phyloP scores from a whole-genome alignment of 2,888 invertebrate genomes.

The Athetis lepigone region DNA sequence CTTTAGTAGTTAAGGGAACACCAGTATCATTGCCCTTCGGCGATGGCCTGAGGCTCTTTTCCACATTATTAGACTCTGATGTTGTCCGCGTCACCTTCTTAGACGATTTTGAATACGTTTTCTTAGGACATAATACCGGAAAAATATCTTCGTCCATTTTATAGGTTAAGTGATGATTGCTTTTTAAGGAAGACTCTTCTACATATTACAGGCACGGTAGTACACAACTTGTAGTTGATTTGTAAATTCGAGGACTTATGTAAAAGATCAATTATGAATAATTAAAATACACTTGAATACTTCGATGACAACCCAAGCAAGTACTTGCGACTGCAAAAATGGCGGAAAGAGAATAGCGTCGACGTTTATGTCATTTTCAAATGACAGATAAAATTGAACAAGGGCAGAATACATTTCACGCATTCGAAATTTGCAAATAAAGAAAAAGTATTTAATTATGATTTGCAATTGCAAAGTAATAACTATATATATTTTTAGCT shows the following conservation, averaged over 20 bases:
- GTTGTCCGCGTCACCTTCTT: constrained; percentile 15
- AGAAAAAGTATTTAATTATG: no score
- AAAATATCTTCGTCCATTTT: constrained; percentile 64
- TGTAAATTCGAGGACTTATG: background rate
- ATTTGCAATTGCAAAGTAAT: no score
- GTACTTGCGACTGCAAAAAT: constrained; percentile 52
- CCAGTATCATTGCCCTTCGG: constrained; percentile 17
- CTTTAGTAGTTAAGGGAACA: constrained; percentile 75
- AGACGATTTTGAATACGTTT: constrained; percentile 54
- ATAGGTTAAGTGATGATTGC: constrained; percentile 59
- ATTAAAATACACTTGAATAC: constrained; percentile 3
- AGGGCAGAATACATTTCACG: constrained; percentile 4
- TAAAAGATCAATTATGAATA: background rate
- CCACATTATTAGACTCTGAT: constrained; percentile 14
- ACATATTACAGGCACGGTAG: constrained; percentile 30
- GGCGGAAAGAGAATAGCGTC: constrained; percentile 57
- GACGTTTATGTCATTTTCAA: constrained; percentile 37
- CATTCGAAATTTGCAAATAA: background rate
- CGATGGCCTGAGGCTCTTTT: constrained; percentile 6
- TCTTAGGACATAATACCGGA: constrained; percentile 49
- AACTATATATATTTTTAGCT: no score
- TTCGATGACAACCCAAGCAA: constrained; percentile 48
- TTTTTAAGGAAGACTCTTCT: constrained; percentile 4
- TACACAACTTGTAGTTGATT: background rate
- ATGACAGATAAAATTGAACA: constrained; percentile 21